Base-by-base conservation (phyloP, 2,797 vertebrate species). In the Petrocephalus schoutedeni region DNA sequence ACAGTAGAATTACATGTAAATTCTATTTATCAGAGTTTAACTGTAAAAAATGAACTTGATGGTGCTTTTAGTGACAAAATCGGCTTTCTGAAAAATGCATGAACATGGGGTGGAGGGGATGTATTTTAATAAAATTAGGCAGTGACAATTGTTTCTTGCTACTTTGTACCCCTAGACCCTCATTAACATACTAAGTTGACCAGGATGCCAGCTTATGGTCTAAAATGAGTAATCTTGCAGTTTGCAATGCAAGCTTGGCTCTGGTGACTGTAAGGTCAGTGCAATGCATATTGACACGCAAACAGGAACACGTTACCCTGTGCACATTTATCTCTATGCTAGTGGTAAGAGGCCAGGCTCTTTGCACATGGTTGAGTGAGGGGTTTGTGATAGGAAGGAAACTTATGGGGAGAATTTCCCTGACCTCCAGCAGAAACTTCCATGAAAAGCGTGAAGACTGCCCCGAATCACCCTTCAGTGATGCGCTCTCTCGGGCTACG, bases 401-500 rank as follows among this genome's bases (percentile, higher is more conserved):
- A 80, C 21, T 51, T 28, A 86, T 57, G 61, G 87, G 53, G 58
- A 10, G 14, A 80, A 41, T 85, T 74, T 86, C 84, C 86, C 80
- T 87, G 86, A 89, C 91, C 92, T 92, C 89, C 86, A 90, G 91
- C 90, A 91, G 91, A 61, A 80, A 87, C 89, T 32, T 49, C 56
- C n/a, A 67, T 90, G 89, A 86, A 83, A 89, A 45, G 89, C 93
- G 92, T 0, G 57, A 86, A 92, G 93, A 10, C 36, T 45, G 36
- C 36, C 19, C 93, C 74, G 90, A 83, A 91, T 89, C 90, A 54
- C 89, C 90, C 90, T 58, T 91, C 85, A 89, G 49, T 85, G 90
- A 88, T 87, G 85, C 89, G 88, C 89, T 87, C 91, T 91, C 41
- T 45, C 91, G 89, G 92, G 51, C 86, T 89, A 93, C 91, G 91